Evolutionary conservation across 2,888 invertebrate species (phyloP), one percentile per base, ranked within the genome.

Genomic region (Miltochrista miniata): DNA sequence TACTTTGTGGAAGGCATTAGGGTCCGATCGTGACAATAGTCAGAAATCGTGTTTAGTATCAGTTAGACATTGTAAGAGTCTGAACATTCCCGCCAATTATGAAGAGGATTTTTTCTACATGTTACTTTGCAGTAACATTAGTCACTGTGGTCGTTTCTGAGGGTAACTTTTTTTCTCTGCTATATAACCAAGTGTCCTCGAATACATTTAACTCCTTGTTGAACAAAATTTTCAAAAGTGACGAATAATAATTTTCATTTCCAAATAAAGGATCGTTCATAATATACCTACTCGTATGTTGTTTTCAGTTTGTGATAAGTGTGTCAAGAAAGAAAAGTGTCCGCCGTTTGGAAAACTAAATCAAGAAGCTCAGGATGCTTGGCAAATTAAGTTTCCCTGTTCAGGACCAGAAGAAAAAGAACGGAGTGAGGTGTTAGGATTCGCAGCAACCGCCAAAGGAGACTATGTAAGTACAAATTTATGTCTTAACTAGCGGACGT

Each of bases 241-340:
- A n/a, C n/a, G n/a, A n/a, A n/a, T n/a, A n/a, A n/a, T n/a, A n/a
- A n/a, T 33, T 45, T n/a, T 45, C 48, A 37, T 35, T 15, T 44
- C n/a, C n/a, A n/a, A n/a, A n/a, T n/a, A n/a, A n/a, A n/a, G n/a
- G n/a, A n/a, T n/a, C n/a, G n/a, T n/a, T n/a, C n/a, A n/a, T n/a
- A n/a, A n/a, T n/a, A n/a, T n/a, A n/a, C n/a, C n/a, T n/a, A n/a
- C n/a, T n/a, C n/a, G n/a, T 12, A 18, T 42, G 37, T 51, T n/a
- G 0, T 71, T 74, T 9, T 24, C 69, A 87, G 88, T 74, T 34
- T 90, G 90, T 66, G 65, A 77, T 30, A 71, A 67, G 53, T 90
- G 90, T 55, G 62, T 83, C 0, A 69, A 61, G 2, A 54, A 63
- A 37, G 74, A 80, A 30, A 64, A 80, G 34, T 90, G 90, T 53